Evolutionary conservation across 2,888 invertebrate genomes (phyloP).

Genomic region (Cordilura impudica): DNA sequence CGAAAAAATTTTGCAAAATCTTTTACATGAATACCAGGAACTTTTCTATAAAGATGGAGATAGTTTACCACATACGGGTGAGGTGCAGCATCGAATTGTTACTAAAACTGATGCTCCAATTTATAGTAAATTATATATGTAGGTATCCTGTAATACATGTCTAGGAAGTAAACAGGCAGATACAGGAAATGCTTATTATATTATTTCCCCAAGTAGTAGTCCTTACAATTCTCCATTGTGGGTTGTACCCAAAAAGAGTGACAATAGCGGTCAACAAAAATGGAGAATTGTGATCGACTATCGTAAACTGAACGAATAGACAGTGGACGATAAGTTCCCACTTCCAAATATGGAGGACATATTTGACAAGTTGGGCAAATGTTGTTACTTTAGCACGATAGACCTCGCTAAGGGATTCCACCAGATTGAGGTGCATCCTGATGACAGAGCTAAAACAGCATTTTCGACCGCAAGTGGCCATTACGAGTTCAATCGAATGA

Average conservation of each 20-base stretch:
- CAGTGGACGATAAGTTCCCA: conserved; percentile 22
- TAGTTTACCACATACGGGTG: conserved; percentile 24
- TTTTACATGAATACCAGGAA: conserved; percentile 21
- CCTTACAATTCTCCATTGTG: conserved; percentile 59
- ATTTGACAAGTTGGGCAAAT: conserved; percentile 45
- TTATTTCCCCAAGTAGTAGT: conserved; percentile 63
- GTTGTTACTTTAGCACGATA: conserved; percentile 50
- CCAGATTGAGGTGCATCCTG: conserved; percentile 64
- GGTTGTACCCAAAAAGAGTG: conserved; percentile 25
- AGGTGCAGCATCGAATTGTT: conserved; percentile 14
- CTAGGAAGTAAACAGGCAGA: conserved; percentile 31
- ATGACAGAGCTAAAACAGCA: conserved; percentile 62
- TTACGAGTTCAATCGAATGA: conserved; percentile 62
- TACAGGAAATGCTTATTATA: conserved; percentile 58
- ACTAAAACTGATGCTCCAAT: conserved; percentile 16
- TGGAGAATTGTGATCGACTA: conserved; percentile 46
- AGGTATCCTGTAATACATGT: conserved; percentile 22
- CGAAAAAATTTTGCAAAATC: conserved; percentile 18
- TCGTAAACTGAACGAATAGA: no score
- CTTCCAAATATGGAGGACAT: conserved; percentile 46
- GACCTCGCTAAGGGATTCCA: conserved; percentile 58
- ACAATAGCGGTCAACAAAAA: conserved; percentile 14
- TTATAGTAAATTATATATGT: conserved; percentile 34
- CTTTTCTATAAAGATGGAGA: conserved; percentile 39
- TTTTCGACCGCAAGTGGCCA: conserved; percentile 60